Conservation (phyloP, 2,113 vertebrate genomes). For the Chaetura pelagica region DNA sequence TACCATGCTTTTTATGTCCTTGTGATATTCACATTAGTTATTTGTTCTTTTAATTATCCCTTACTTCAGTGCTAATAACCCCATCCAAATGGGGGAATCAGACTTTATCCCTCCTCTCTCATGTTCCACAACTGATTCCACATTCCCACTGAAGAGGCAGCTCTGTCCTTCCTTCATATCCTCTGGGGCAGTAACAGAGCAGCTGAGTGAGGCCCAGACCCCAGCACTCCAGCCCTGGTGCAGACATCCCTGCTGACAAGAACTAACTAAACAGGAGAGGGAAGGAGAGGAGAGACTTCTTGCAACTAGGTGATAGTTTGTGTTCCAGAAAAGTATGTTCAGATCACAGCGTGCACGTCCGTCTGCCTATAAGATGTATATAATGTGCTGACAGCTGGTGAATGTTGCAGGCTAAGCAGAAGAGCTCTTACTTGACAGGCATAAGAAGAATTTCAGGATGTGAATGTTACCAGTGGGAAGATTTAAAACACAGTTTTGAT, state of each 20-base stretch:
- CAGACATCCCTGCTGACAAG: background rate
- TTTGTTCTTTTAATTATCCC: background rate
- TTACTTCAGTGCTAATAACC: background rate
- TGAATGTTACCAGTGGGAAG: background rate
- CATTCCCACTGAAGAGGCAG: background rate
- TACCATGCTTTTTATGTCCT: background rate
- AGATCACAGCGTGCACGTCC: background rate
- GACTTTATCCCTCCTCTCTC: background rate
- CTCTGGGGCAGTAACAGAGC: background rate
- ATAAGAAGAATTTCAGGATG: conserved; percentile 36
- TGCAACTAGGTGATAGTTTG: background rate
- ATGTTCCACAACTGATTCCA: background rate
- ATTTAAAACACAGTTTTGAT: background rate
- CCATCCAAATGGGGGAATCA: background rate
- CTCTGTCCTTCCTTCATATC: fast-evolving
- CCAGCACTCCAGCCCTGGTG: background rate
- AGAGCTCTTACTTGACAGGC: conserved; percentile 6
- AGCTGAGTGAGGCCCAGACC: background rate
- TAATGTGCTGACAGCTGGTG: conserved; percentile 27
- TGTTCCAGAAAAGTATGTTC: background rate
- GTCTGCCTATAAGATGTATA: background rate
- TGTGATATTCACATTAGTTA: background rate
- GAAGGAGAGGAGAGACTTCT: background rate
- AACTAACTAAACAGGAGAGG: background rate
- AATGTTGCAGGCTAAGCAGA: conserved; percentile 35